Percentiles rank a stretch among this genome's conserved stretches.
Conservation (phyloP, 2,888 invertebrate genomes). For the Harpagoxenus sublaevis region DNA sequence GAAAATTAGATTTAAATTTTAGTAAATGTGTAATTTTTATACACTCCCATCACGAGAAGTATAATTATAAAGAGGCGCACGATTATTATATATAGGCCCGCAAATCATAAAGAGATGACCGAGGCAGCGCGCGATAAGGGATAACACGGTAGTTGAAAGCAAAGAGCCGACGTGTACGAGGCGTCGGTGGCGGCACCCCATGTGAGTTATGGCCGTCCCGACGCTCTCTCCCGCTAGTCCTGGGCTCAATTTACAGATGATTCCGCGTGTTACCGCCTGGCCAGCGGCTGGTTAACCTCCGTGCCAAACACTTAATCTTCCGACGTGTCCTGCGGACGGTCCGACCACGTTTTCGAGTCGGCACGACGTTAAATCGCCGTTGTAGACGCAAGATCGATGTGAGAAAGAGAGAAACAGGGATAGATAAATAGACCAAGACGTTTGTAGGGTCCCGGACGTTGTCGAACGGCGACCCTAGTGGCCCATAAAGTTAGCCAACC, state of each 20-base stretch:
- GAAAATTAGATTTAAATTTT: slow-evolving; percentile 11
- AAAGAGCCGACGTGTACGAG: slow-evolving; percentile 64
- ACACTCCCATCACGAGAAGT: neutral
- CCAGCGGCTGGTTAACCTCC: slow-evolving; percentile 87
- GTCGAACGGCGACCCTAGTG: slow-evolving; percentile 77
- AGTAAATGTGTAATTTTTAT: neutral
- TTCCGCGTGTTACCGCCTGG: slow-evolving; percentile 87
- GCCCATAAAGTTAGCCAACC: slow-evolving; percentile 82
- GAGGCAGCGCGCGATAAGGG: slow-evolving; percentile 65
- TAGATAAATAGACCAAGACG: slow-evolving; percentile 67
- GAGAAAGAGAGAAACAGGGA: slow-evolving; percentile 51
- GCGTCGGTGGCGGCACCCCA: slow-evolving; percentile 83
- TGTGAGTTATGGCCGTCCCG: slow-evolving; percentile 87
- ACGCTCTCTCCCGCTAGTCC: slow-evolving; percentile 85
- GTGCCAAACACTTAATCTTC: slow-evolving; percentile 86
- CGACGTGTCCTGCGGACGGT: slow-evolving; percentile 75
- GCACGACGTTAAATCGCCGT: slow-evolving; percentile 78
- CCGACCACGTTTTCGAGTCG: slow-evolving; percentile 72
- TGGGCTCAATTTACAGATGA: slow-evolving; percentile 89
- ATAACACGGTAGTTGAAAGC: slow-evolving; percentile 65
- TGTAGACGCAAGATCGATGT: slow-evolving; percentile 49
- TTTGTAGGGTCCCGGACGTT: slow-evolving; percentile 41
- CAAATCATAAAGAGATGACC: slow-evolving; percentile 60
- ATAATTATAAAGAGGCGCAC: slow-evolving; percentile 43
- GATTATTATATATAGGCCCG: slow-evolving; percentile 41